Conservation (phyloP, 2,797 vertebrate genomes). For the Enteromius treurensis region DNA sequence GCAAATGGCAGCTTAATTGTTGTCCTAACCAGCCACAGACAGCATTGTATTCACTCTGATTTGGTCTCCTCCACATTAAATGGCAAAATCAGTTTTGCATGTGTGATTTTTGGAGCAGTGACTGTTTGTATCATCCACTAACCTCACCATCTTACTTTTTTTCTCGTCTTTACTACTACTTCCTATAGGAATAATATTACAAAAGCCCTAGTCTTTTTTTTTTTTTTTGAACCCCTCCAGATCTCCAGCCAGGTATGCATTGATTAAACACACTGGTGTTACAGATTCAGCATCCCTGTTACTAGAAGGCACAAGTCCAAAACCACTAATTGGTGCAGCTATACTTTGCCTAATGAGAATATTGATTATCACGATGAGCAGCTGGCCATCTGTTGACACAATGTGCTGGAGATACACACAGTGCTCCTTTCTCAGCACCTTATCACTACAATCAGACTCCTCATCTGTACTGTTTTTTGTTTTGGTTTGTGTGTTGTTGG, state of each 20-base stretch:
- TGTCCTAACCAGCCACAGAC: neutral
- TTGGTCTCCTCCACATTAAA: neutral
- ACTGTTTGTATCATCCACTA: neutral
- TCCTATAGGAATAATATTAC: neutral
- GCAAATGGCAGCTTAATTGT: neutral
- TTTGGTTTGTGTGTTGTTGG: no score
- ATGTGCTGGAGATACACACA: slow-evolving; percentile 10
- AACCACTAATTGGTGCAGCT: slow-evolving; percentile 64
- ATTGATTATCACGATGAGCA: slow-evolving; percentile 63
- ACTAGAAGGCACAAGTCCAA: slow-evolving; percentile 51
- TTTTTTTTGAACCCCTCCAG: neutral
- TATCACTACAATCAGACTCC: neutral
- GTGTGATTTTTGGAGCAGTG: neutral
- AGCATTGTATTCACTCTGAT: neutral
- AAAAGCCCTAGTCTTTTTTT: neutral
- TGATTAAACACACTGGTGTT: slow-evolving; percentile 38
- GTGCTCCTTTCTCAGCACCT: neutral
- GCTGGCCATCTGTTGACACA: slow-evolving; percentile 48
- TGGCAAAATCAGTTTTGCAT: neutral
- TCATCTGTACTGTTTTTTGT: neutral
- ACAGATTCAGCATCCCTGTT: slow-evolving; percentile 39
- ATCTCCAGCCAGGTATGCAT: slow-evolving; percentile 27
- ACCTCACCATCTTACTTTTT: neutral
- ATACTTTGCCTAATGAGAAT: slow-evolving; percentile 62
- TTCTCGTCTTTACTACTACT: neutral